Conservation (phyloP, 92 coral and sea anemone genomes). For the Pocillopora grandis region DNA sequence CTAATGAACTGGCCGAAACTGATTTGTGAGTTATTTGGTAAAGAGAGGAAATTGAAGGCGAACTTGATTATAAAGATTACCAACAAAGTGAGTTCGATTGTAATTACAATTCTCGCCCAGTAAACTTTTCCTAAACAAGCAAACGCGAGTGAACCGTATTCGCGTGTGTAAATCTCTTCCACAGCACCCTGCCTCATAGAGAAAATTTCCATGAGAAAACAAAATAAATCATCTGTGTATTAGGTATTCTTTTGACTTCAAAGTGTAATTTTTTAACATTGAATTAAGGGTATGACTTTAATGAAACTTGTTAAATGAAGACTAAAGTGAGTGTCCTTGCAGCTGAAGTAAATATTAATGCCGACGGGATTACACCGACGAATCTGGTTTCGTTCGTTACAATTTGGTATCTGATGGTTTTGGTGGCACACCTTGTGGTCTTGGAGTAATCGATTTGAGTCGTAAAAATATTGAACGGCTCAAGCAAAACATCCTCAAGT, state of each 20-base stretch:
- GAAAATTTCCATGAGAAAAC: constrained; percentile 38
- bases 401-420: constrained; percentile 11
- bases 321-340: constrained; percentile 16
- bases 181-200: constrained; percentile 15
- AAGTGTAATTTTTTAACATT: constrained; percentile 33
- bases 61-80: constrained; percentile 63
- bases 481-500: neutral
- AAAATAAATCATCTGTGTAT: neutral
- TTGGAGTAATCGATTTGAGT: neutral
- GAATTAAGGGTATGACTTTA: constrained; percentile 26
- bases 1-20: constrained; percentile 63
- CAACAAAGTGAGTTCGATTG: constrained; percentile 38
- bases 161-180: constrained; percentile 31
- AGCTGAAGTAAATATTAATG: constrained; percentile 7
- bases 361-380: constrained; percentile 8
- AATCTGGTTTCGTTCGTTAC: constrained; percentile 18
- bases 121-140: neutral
- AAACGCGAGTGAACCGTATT: neutral
- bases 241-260: constrained; percentile 24
- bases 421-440: neutral
- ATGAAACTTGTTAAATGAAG: constrained; percentile 33
- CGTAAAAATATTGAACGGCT: neutral
- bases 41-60: constrained; percentile 62
- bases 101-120: constrained; percentile 4
- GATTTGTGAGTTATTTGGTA: constrained; percentile 63